A percentile compares a stretch with the other conserved stretches of the same genome.
Conservation (phyloP, 2,113 vertebrate genomes). For the Oceanites oceanicus region DNA sequence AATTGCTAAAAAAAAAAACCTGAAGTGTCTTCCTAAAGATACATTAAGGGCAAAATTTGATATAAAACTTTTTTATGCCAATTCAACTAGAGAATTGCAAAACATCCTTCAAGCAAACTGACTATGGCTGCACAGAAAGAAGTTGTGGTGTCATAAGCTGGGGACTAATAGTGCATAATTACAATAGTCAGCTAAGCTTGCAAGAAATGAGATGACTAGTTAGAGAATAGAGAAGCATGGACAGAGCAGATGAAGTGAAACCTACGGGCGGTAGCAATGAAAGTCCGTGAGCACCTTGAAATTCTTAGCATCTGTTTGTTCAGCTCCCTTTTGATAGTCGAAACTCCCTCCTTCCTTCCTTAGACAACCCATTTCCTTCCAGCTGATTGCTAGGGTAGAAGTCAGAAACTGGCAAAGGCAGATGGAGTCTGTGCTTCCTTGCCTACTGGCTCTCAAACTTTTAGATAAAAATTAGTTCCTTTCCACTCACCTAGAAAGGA, state of each 20-base stretch:
- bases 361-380: neutral
- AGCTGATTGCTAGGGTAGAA: neutral
- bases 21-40: neutral
- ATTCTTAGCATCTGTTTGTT: neutral
- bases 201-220: neutral
- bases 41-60: neutral
- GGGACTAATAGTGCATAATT: neutral
- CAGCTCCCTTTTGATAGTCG: neutral
- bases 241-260: neutral
- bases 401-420: neutral
- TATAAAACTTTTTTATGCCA: neutral
- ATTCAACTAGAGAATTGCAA: neutral
- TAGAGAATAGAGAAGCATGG: neutral
- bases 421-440: neutral
- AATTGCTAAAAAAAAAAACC: neutral
- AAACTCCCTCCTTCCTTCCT: neutral
- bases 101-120: neutral
- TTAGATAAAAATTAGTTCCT: neutral
- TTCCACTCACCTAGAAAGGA: neutral
- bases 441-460: neutral
- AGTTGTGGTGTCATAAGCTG: neutral
- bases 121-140: neutral
- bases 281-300: neutral
- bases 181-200: neutral
- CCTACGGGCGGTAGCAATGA: neutral